Evolutionary conservation across 2,888 invertebrate species (phyloP).

Genomic region (Dexiosoma caninum): DNA sequence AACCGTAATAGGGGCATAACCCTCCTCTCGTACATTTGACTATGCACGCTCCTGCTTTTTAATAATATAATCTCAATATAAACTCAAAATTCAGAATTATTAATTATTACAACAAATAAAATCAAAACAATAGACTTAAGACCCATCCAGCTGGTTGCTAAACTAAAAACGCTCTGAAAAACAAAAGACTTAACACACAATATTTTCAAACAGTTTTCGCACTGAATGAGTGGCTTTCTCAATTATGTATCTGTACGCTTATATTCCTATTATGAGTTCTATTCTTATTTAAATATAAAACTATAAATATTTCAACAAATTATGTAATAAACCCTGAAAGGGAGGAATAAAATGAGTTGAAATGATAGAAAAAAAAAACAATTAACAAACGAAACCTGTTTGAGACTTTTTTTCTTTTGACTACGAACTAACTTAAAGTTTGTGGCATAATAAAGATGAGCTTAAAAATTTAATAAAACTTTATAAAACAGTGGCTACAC

Average conservation of each 20-base stretch:
- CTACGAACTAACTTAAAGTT: too few species aligned
- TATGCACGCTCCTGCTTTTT: too few species aligned
- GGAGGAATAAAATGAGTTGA: not conserved
- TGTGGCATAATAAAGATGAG: not conserved
- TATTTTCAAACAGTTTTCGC: slow-evolving; percentile 64
- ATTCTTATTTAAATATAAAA: not conserved
- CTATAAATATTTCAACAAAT: not conserved
- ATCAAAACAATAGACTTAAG: not conserved
- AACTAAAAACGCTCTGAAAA: slow-evolving; percentile 1
- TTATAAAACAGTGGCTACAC: slow-evolving; percentile 59
- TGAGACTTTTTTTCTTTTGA: not conserved
- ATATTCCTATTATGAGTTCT: slow-evolving; percentile 2
- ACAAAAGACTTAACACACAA: slow-evolving; percentile 72
- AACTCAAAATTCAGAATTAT: not conserved
- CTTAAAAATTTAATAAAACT: not conserved
- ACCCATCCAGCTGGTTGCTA: not conserved
- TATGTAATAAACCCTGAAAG: not conserved
- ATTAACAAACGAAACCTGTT: slow-evolving; percentile 5
- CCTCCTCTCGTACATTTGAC: too few species aligned
- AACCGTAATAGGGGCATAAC: too few species aligned
- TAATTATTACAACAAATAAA: not conserved
- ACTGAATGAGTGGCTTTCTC: not conserved
- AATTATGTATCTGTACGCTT: not conserved
- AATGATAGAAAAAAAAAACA: not conserved
- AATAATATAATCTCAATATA: too few species aligned